A percentile compares a stretch with the other conserved stretches of the same genome.
phyloP scores from a whole-genome alignment of 30 jellyfish, hydroid and myxozoan species.

The Nemopilema nomurai region DNA sequence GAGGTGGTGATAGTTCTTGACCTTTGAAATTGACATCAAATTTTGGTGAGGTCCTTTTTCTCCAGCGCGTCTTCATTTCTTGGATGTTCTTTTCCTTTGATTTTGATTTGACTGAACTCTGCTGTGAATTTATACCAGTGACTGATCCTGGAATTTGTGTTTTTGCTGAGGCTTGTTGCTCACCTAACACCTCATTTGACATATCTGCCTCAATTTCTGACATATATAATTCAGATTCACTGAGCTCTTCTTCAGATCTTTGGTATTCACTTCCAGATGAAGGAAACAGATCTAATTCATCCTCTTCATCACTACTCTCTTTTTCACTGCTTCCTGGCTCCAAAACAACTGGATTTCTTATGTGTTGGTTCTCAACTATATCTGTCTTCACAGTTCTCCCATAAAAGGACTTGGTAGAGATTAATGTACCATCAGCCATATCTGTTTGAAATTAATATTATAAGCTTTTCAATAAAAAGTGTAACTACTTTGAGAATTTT shows the following conservation, averaged over 20 bases:
- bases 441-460: neutral
- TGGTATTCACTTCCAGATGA: neutral
- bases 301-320: neutral
- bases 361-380: neutral
- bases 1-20: slow-evolving; percentile 16
- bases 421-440: neutral
- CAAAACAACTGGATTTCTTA: neutral
- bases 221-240: neutral
- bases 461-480: neutral
- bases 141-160: neutral
- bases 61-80: slow-evolving; percentile 19
- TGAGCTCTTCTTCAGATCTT: neutral
- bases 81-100: neutral
- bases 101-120: neutral
- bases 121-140: neutral
- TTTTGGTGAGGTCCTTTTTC: slow-evolving; percentile 14
- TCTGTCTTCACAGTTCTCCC: neutral
- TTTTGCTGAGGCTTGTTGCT: neutral
- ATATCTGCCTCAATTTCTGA: neutral
- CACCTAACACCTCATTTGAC: neutral
- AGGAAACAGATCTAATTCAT: neutral
- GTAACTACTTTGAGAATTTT: neutral
- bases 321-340: neutral
- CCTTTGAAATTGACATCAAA: slow-evolving; percentile 10
- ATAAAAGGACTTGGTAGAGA: neutral